Base-by-base conservation (phyloP, 2,797 vertebrate genomes). In the Falco concolor region DNA sequence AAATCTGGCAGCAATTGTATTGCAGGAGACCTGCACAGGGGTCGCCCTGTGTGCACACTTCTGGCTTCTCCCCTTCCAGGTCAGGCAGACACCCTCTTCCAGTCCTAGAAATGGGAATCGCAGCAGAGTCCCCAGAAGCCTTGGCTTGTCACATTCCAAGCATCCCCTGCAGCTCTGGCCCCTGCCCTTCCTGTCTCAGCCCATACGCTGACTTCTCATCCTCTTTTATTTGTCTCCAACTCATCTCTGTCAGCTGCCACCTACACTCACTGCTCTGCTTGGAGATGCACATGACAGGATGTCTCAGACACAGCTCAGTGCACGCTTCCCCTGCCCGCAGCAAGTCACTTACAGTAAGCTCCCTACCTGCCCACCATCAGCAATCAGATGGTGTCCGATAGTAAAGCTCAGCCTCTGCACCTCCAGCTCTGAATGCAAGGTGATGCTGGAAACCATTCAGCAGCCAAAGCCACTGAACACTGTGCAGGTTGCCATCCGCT, bases 321-420 rank as follows among this genome's bases (percentile, higher is more conserved):
- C 59, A 59, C 13, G 0, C 64, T 82, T 93, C 70, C 84, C 70
- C 64, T 67, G 52, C 87, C 82, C n/a, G 22, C 11, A 23, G 70
- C 0, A 2, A 76, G 61, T 25, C 47, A 44, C 93, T 97, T 94
- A 70, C 77, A 23, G 91, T 82, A 77, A 96, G 57, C 89, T 53
- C 63, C 40, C 64, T 93, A 80, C 85, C 91, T 84, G 60, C 68
- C 32, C 36, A 80, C 91, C 91, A 82, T 78, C 74, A 84, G 83
- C 42, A 30, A 34, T 65, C 85, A 90, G 91, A 94, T 89, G 77
- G 93, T 93, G 94, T 49, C 63, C 40, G 96, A 96, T 92, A 95
- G 80, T 2, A 49, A 67, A 59, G 11, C 38, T 59, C 32, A 45
- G 57, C 70, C 77, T 75, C 67, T 5, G 8, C 77, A 34, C 56